Percentiles rank a stretch among this genome's conserved stretches.
These are phyloP conservation scores for Calosoma granatense DNA, from an alignment of 1,140 invertebrate species.

Conservation along the genomic window DNA sequence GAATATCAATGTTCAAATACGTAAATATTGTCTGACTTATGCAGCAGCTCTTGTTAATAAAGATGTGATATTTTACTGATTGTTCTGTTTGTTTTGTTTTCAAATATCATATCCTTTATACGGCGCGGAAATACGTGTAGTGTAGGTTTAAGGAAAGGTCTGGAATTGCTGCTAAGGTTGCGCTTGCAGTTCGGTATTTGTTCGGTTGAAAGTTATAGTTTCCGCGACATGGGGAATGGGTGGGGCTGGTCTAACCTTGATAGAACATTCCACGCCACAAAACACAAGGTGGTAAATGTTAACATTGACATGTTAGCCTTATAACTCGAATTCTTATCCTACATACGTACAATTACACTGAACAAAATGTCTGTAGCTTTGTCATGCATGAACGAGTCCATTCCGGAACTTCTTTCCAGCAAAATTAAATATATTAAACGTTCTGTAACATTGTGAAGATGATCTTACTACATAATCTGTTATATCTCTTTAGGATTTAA, in stretches of 20 bases:
- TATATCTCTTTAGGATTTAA: no score
- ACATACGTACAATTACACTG: no score
- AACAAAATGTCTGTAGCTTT: no score
- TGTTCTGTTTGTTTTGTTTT: constrained; percentile 10
- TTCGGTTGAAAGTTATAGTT: constrained; percentile 1
- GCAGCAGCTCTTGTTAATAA: constrained; percentile 10
- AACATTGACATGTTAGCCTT: constrained; percentile 8
- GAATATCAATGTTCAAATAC: background rate
- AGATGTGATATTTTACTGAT: constrained; percentile 13
- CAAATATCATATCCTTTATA: constrained; percentile 4
- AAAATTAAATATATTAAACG: no score
- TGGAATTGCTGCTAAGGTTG: background rate
- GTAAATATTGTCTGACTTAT: constrained; percentile 5
- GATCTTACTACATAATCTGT: no score
- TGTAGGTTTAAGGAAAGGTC: background rate
- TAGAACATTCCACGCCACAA: constrained; percentile 15
- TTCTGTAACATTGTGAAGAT: no score
- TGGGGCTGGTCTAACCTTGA: constrained; percentile 14
- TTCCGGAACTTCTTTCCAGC: no score
- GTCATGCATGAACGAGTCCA: no score
- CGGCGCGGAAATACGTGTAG: no score
- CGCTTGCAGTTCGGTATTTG: background rate
- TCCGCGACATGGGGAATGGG: constrained; percentile 3
- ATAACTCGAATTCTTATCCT: background rate
- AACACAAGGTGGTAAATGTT: constrained; percentile 1